Percentiles rank a stretch among this genome's conserved stretches.
Conservation (phyloP, 2,113 vertebrate species). For the Cephalopterus ornatus region DNA sequence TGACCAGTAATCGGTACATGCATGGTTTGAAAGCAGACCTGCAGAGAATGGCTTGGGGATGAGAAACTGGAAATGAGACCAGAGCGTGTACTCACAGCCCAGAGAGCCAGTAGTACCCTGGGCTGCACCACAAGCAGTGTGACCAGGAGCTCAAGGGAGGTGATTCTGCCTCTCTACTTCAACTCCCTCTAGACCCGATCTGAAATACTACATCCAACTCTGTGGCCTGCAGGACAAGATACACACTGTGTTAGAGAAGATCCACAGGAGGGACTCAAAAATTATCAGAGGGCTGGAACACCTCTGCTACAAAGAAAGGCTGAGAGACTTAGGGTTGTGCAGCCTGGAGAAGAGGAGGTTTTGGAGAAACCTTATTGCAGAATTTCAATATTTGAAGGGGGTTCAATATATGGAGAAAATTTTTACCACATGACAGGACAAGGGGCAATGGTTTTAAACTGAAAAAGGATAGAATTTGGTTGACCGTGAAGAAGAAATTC, state of each 20-base stretch:
- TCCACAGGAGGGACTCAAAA: neutral
- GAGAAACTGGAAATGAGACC: neutral
- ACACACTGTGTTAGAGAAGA: fast-evolving
- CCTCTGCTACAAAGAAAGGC: neutral
- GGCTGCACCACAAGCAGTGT: neutral
- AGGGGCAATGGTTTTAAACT: neutral
- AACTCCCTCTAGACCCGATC: neutral
- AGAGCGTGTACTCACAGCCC: fast-evolving
- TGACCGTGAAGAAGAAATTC: neutral
- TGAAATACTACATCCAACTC: neutral
- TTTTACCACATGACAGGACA: neutral
- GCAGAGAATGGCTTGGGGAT: neutral
- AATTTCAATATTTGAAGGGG: neutral
- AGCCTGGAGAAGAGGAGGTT: neutral
- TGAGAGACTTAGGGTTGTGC: neutral
- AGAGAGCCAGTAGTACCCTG: fast-evolving
- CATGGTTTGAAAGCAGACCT: neutral
- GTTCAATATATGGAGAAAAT: no score
- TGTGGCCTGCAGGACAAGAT: neutral
- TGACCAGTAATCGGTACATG: neutral
- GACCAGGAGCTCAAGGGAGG: fast-evolving
- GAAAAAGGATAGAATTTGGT: neutral
- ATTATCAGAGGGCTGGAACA: neutral
- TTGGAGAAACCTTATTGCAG: fast-evolving
- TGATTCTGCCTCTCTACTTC: neutral